phyloP scores from a whole-genome alignment of 2,113 vertebrate species.

The Coturnix japonica region DNA sequence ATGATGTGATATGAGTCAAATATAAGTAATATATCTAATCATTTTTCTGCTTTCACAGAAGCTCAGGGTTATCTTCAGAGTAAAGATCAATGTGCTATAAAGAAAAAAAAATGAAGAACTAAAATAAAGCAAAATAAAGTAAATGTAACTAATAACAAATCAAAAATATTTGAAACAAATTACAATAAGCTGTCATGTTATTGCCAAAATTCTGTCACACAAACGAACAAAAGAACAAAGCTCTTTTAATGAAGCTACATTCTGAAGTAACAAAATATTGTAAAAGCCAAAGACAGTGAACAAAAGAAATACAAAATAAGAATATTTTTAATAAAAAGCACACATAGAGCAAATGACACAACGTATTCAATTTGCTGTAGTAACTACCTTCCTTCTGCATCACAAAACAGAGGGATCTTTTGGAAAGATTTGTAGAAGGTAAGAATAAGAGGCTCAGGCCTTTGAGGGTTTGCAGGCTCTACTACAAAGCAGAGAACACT shows the following conservation, averaged over 20 bases:
- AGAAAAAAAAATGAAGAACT: slow-evolving; percentile 81
- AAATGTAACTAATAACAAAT: slow-evolving; percentile 61
- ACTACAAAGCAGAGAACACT: not conserved
- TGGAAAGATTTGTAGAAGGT: not conserved
- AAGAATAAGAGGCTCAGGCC: not conserved
- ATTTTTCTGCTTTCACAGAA: slow-evolving; percentile 74
- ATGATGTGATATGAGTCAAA: slow-evolving; percentile 76
- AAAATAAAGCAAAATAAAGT: slow-evolving; percentile 80
- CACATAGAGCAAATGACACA: not conserved
- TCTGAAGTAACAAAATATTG: slow-evolving; percentile 37
- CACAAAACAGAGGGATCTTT: not conserved
- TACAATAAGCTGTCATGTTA: slow-evolving; percentile 14
- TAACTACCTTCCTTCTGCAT: not conserved
- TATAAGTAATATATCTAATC: slow-evolving; percentile 75
- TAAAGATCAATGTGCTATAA: slow-evolving; percentile 90
- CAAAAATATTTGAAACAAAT: slow-evolving; percentile 39
- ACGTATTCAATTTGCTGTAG: not conserved
- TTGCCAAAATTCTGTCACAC: slow-evolving; percentile 24
- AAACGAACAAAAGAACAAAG: slow-evolving; percentile 41
- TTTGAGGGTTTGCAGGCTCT: not conserved
- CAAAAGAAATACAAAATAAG: slow-evolving; percentile 67
- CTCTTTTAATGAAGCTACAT: slow-evolving; percentile 36
- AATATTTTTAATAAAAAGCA: slow-evolving; percentile 46
- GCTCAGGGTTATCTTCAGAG: slow-evolving; percentile 78
- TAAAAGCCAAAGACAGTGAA: slow-evolving; percentile 53